Base-by-base conservation (phyloP, 2,888 invertebrate genomes). In the Lasioglossum malachurum region DNA sequence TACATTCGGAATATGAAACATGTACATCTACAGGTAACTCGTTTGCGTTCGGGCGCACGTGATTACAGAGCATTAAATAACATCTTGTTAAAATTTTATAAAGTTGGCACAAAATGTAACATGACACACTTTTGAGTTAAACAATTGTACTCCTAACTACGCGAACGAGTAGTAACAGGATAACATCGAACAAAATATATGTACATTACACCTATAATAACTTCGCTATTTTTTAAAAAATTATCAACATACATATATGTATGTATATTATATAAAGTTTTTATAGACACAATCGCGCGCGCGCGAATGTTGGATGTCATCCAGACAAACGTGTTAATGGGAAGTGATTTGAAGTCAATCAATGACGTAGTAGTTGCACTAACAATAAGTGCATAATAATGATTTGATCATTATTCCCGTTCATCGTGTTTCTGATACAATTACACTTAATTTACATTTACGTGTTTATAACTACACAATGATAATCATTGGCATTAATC, bases 401-500 rank as follows among this genome's bases (percentile, higher is more conserved):
- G 46, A 35, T 46, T 83, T 49, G 4, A 67, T 73, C 64, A 69
- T 46, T 74, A 49, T 73, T 79, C 67, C 46, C 72, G 73, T 72
- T 57, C n/a, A 76, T 76, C 57, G 16, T 49, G 73, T 27, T 84
- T 75, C 35, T 38, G 12, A 12, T 71, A 85, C 72, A 46, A 80
- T 79, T 73, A 85, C 41, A n/a, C 72, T 79, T 85, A 78, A 75
- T 73, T 38, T 83, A 78, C 64, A 46, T 57, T 57, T 82, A 83
- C 35, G 27, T n/a, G 12, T 44, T 53, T 76, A 16, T 23, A 69
- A 46, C 38, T 74, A 77, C 73, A 82, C 73, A 79, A 79, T 72
- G 64, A 85, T 84, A 84, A 67, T 85, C 60, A 85, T 73, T 84
- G 73, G 84, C 84, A 85, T 79, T 67, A n/a, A 85, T 84, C 73